Evolutionary conservation across 2,797 vertebrate genomes (phyloP).

Genomic region (Micropoecilia bifurca): DNA sequence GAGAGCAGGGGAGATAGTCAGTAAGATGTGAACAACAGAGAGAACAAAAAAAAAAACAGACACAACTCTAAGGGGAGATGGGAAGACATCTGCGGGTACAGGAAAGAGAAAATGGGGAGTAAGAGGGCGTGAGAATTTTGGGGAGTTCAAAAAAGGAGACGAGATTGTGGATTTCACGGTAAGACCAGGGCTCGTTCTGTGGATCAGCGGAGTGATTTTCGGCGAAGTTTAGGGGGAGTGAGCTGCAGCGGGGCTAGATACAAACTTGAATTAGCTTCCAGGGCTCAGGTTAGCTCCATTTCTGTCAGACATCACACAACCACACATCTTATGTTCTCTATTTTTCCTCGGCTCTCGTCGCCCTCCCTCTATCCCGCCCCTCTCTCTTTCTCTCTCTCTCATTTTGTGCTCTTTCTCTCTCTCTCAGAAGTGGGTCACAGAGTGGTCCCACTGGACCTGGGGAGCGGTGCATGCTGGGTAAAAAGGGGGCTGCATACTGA

Average conservation of each 20-base stretch:
- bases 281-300: constrained; percentile 80
- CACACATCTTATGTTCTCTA: constrained; percentile 80
- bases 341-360: constrained; percentile 71
- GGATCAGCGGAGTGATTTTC: constrained; percentile 53
- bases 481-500: constrained; percentile 80
- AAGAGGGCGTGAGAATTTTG: constrained; percentile 67
- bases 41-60: constrained; percentile 31
- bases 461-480: constrained; percentile 79
- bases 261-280: constrained; percentile 75
- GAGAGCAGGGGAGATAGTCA: constrained; percentile 35
- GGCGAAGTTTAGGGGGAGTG: constrained; percentile 53
- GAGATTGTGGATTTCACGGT: constrained; percentile 49
- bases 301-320: constrained; percentile 79
- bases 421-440: constrained; percentile 82
- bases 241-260: constrained; percentile 63
- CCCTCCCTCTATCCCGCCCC: constrained; percentile 71
- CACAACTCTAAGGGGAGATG: constrained; percentile 24
- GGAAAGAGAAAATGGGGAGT: constrained; percentile 40
- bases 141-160: constrained; percentile 43
- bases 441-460: constrained; percentile 83
- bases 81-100: constrained; percentile 52
- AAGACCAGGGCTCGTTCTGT: constrained; percentile 58
- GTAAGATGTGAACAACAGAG: constrained; percentile 44
- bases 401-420: constrained; percentile 48
- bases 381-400: constrained; percentile 60